Conservation (phyloP, 2,888 invertebrate genomes). For the Pollenia amentaria region DNA sequence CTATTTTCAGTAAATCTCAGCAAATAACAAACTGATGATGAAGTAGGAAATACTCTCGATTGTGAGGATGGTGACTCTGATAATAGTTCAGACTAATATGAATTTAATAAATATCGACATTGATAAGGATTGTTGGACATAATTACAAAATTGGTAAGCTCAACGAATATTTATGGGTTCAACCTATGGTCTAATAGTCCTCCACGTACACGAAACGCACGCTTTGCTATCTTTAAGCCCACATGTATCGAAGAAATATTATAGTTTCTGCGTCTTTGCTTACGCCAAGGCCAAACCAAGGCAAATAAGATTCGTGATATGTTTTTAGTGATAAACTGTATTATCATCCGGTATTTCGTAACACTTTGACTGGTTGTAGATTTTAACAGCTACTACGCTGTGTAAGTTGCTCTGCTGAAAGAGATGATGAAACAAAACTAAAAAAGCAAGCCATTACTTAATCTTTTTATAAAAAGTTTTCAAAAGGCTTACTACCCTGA, state of each 20-base stretch:
- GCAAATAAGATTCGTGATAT: slow-evolving; percentile 10
- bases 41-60: neutral
- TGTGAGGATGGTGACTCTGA: slow-evolving; percentile 11
- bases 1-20: slow-evolving; percentile 10
- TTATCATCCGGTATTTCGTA: too few relatives aligned
- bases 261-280: slow-evolving; percentile 14
- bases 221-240: slow-evolving; percentile 1
- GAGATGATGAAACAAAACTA: too few relatives aligned
- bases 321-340: too few relatives aligned
- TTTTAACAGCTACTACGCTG: too few relatives aligned
- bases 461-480: too few relatives aligned
- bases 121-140: neutral
- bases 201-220: neutral
- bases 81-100: slow-evolving; percentile 10
- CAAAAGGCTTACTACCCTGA: slow-evolving; percentile 23
- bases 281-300: slow-evolving; percentile 2
- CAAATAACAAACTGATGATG: neutral
- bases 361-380: too few relatives aligned
- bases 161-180: neutral
- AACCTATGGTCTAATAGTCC: neutral
- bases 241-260: slow-evolving; percentile 21
- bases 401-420: too few relatives aligned
- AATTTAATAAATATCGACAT: slow-evolving; percentile 9
- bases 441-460: too few relatives aligned
- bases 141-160: slow-evolving; percentile 26